A percentile compares a stretch with the other conserved stretches of the same genome.
Evolutionary conservation across 2,888 invertebrate species (phyloP).

Genomic region (Aspidiotus rigidus): DNA sequence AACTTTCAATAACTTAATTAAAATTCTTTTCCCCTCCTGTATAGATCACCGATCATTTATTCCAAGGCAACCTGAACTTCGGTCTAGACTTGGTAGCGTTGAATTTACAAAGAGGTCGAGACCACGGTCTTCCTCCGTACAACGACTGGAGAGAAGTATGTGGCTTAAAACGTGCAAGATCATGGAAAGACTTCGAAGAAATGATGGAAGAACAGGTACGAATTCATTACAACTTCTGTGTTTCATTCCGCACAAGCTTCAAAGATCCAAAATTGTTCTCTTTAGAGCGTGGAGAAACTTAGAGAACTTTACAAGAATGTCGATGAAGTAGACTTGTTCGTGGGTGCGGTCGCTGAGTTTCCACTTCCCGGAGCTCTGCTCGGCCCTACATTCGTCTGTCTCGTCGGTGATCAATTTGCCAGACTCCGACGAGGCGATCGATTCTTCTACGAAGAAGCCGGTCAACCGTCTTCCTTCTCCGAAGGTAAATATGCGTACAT

Average conservation of each 20-base stretch:
- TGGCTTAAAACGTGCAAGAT: slow-evolving; percentile 53
- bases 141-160: slow-evolving; percentile 67
- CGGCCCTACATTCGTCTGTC: slow-evolving; percentile 68
- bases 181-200: slow-evolving; percentile 53
- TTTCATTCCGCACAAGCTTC: background rate
- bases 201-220: slow-evolving; percentile 48
- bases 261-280: slow-evolving; percentile 10
- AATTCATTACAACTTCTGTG: slow-evolving; percentile 12
- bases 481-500: slow-evolving; percentile 43
- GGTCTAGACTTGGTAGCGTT: slow-evolving; percentile 68
- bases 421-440: slow-evolving; percentile 63
- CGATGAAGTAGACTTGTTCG: slow-evolving; percentile 73
- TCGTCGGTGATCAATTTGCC: slow-evolving; percentile 71
- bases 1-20: background rate
- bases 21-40: slow-evolving; percentile 37
- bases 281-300: slow-evolving; percentile 50
- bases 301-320: slow-evolving; percentile 54
- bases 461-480: slow-evolving; percentile 59
- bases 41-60: slow-evolving; percentile 70
- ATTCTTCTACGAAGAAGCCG: slow-evolving; percentile 68
- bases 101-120: slow-evolving; percentile 70
- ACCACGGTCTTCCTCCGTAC: slow-evolving; percentile 65
- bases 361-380: slow-evolving; percentile 58
- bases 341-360: slow-evolving; percentile 66
- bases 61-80: slow-evolving; percentile 65